These are phyloP conservation scores for Pardalotus punctatus DNA, from an alignment of 2,113 vertebrate genomes.

Conservation along the genomic window DNA sequence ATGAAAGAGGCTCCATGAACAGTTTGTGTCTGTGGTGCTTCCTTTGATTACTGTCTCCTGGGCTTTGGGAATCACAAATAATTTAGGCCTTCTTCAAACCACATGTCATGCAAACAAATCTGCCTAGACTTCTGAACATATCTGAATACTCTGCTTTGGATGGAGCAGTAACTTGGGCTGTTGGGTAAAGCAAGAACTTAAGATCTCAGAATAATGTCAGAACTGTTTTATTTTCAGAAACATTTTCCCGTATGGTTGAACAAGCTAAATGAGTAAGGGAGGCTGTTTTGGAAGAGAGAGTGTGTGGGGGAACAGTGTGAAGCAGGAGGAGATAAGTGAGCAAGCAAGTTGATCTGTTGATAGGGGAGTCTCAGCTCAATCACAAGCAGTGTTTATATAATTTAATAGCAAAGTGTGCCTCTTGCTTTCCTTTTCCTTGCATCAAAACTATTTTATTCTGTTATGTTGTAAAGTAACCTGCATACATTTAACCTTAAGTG, in stretches of 20 bases:
- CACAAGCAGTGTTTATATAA: background rate
- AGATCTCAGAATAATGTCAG: background rate
- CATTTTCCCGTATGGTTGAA: background rate
- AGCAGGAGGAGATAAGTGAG: constrained; percentile 28
- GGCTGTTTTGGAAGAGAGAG: constrained; percentile 1
- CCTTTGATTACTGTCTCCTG: background rate
- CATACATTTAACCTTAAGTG: background rate
- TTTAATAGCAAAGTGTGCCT: background rate
- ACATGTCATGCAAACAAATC: background rate
- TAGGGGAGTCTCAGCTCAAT: constrained; percentile 35
- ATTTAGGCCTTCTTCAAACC: background rate
- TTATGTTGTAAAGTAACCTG: background rate
- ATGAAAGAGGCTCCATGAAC: background rate
- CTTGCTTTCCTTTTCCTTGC: constrained; percentile 6
- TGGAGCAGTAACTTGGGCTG: background rate
- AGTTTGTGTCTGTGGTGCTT: background rate
- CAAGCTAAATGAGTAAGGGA: constrained; percentile 5
- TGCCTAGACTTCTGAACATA: background rate
- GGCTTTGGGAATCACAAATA: background rate
- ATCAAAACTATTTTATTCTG: background rate
- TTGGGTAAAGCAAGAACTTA: background rate
- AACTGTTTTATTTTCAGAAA: constrained; percentile 12
- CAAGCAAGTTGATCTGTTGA: constrained; percentile 11
- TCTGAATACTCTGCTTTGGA: background rate
- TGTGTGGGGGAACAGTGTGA: background rate